These are phyloP conservation scores for Propithecus coquereli DNA, from an alignment of 2,113 vertebrate genomes.

Conservation along the genomic window DNA sequence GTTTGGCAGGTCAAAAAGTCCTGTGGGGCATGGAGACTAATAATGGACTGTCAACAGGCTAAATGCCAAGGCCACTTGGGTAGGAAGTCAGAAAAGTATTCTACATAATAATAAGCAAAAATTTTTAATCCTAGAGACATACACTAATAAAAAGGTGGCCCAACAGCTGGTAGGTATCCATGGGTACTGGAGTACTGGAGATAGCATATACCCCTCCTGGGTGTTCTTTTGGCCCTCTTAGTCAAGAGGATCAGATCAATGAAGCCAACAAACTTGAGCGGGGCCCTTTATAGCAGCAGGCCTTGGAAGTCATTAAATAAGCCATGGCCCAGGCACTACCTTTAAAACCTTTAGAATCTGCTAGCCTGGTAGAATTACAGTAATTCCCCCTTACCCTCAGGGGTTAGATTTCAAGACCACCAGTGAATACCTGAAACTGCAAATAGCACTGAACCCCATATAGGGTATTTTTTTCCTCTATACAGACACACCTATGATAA, in stretches of 20 bases:
- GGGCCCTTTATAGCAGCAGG: not conserved
- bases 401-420: not conserved
- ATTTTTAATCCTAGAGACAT: not conserved
- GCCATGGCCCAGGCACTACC: not conserved
- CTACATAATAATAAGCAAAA: not conserved
- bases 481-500: not conserved
- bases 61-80: not conserved
- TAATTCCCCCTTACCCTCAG: not conserved
- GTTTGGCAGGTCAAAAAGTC: not conserved
- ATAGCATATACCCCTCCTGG: not conserved
- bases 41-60: not conserved
- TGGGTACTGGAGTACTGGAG: not conserved
- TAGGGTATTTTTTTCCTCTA: not conserved
- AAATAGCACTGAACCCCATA: not conserved
- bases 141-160: not conserved
- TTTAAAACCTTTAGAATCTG: not conserved
- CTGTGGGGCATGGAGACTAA: not conserved
- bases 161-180: not conserved
- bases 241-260: not conserved
- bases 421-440: not conserved
- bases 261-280: not conserved
- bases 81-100: not conserved
- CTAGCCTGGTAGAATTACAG: not conserved
- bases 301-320: not conserved
- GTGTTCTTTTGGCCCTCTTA: not conserved